These are phyloP conservation scores for Sebastes schlegelii DNA, from an alignment of 2,113 vertebrate species.

Conservation along the genomic window DNA sequence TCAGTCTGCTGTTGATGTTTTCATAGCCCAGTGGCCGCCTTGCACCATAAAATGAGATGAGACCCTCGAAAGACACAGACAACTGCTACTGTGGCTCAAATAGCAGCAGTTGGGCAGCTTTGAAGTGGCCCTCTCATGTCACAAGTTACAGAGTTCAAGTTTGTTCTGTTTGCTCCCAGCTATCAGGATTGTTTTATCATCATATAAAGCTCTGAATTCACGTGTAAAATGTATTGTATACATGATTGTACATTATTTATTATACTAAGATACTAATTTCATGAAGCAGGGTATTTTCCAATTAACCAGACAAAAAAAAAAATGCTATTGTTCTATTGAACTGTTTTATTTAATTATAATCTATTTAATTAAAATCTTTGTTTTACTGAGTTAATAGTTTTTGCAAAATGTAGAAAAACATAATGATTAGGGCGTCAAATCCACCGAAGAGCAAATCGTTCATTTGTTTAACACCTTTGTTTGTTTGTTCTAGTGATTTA, in stretches of 20 bases:
- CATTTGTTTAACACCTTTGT: background rate
- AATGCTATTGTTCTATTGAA: background rate
- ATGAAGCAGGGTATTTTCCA: background rate
- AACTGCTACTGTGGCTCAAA: slow-evolving; percentile 82
- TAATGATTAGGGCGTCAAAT: background rate
- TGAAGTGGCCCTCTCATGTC: slow-evolving; percentile 64
- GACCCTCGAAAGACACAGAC: slow-evolving; percentile 74
- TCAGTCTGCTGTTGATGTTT: slow-evolving; percentile 48
- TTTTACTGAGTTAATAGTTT: slow-evolving; percentile 8
- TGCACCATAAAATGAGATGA: slow-evolving; percentile 66
- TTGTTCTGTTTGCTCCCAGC: slow-evolving; percentile 35
- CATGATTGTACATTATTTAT: background rate
- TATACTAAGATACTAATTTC: background rate
- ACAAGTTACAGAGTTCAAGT: slow-evolving; percentile 67
- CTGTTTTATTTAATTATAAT: background rate
- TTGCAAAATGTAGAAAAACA: background rate
- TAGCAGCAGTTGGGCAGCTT: slow-evolving; percentile 66
- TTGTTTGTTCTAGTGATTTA: background rate
- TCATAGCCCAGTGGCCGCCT: slow-evolving; percentile 54
- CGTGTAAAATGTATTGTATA: background rate
- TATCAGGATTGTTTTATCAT: background rate
- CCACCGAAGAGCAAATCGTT: background rate
- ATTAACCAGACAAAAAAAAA: background rate
- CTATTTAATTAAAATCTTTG: background rate
- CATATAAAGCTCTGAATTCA: background rate